Evolutionary conservation across 2,888 invertebrate species (phyloP).

Genomic region (Agrotis exclamationis): DNA sequence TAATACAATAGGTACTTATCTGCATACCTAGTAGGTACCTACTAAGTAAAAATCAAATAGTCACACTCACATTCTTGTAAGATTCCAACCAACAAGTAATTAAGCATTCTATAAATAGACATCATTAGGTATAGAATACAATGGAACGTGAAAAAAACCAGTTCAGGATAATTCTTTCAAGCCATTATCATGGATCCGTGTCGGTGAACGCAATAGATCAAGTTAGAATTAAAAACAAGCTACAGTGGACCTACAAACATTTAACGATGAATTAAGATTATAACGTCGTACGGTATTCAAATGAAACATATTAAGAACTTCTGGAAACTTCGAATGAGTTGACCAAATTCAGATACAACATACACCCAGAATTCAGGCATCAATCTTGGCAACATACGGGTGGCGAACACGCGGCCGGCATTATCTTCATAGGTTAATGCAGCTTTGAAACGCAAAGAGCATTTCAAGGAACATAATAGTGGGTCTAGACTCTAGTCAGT

Average conservation of each 20-base stretch:
- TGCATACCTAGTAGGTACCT: not conserved
- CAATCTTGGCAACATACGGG: not conserved
- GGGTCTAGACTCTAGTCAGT: no score
- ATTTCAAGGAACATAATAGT: no score
- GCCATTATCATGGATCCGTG: slow-evolving; percentile 35
- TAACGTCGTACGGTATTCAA: not conserved
- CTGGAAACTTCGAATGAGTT: not conserved
- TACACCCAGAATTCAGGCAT: not conserved
- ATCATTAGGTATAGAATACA: slow-evolving; percentile 27
- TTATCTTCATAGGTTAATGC: no score
- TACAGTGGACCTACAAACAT: not conserved
- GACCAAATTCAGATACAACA: not conserved
- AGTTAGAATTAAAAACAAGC: slow-evolving; percentile 1
- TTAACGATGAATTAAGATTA: not conserved
- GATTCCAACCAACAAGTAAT: slow-evolving; percentile 8
- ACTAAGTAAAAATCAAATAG: not conserved
- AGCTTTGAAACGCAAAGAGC: no score
- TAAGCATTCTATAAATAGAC: slow-evolving; percentile 28
- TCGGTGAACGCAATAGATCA: slow-evolving; percentile 19
- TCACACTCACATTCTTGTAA: not conserved
- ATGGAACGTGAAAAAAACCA: slow-evolving; percentile 44
- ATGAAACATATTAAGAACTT: not conserved
- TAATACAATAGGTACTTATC: not conserved
- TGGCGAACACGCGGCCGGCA: no score
- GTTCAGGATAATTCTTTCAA: slow-evolving; percentile 41